phyloP scores from a whole-genome alignment of 2,113 vertebrate species.

The Catharus fuscescens region DNA sequence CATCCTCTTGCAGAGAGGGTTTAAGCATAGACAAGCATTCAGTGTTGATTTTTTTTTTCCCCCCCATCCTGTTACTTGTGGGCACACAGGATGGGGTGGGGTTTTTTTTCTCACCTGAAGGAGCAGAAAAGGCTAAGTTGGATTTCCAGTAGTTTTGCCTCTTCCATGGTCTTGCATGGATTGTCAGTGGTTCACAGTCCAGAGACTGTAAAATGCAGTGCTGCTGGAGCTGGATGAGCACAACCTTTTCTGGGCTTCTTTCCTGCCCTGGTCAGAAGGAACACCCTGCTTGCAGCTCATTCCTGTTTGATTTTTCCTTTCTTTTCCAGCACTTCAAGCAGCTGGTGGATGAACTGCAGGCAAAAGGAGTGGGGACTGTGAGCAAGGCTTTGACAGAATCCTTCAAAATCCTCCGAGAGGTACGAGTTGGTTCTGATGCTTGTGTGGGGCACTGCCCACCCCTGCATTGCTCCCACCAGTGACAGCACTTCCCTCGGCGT shows the following conservation, averaged over 20 bases:
- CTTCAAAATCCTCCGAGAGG: constrained; percentile 92
- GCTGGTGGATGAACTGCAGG: constrained; percentile 86
- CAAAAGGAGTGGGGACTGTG: constrained; percentile 91
- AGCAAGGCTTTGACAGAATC: constrained; percentile 90
- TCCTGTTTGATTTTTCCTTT: not conserved
- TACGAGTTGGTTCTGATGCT: not conserved
- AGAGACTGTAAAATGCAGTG: not conserved
- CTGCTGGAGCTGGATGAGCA: not conserved
- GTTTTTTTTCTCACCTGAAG: not conserved
- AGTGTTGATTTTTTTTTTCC: not conserved
- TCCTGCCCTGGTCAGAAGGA: not conserved
- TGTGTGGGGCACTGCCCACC: not conserved
- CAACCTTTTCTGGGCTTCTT: not conserved
- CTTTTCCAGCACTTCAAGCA: constrained; percentile 90
- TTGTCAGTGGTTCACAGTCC: not conserved
- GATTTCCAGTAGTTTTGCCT: not conserved
- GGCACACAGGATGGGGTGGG: not conserved
- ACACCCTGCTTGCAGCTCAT: not conserved
- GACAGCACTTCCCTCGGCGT: not conserved
- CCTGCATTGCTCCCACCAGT: not conserved
- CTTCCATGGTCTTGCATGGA: not conserved
- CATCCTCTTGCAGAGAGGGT: not conserved
- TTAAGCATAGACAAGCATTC: not conserved
- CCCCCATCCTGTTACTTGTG: not conserved
- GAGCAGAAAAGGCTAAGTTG: not conserved